Conservation (phyloP, 2,113 vertebrate species). For the Mugil cephalus region DNA sequence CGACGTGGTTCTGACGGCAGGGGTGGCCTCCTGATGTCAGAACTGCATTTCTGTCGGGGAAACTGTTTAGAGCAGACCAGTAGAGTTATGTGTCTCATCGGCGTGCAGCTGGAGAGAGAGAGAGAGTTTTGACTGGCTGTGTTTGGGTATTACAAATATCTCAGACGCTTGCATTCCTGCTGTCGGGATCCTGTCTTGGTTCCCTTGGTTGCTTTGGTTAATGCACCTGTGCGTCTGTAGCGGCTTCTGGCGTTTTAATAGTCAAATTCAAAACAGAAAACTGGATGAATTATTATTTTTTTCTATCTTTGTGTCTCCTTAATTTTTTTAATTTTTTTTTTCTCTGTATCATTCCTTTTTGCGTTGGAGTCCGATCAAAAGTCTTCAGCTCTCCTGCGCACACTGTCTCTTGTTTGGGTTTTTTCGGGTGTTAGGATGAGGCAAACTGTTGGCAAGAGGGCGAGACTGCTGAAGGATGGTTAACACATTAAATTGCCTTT, state of each 20-base stretch:
- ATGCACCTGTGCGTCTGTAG: constrained; percentile 73
- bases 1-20: constrained; percentile 25
- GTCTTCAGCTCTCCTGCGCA: not conserved
- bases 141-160: constrained; percentile 84
- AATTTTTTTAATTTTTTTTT: not conserved
- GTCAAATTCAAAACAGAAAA: constrained; percentile 2
- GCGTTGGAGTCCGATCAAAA: not conserved
- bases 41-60: constrained; percentile 53
- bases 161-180: constrained; percentile 75
- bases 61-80: constrained; percentile 66
- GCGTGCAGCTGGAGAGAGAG: constrained; percentile 71
- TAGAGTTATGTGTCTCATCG: constrained; percentile 69
- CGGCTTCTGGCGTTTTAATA: constrained; percentile 35
- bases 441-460: constrained; percentile 34
- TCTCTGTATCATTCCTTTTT: not conserved
- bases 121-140: constrained; percentile 78
- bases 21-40: constrained; percentile 44
- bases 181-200: constrained; percentile 53
- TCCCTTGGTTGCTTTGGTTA: constrained; percentile 70
- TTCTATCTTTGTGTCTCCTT: constrained; percentile 4
- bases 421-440: constrained; percentile 5
- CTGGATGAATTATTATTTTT: not conserved
- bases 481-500: constrained; percentile 31
- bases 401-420: constrained; percentile 4
- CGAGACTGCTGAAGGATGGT: not conserved